These are phyloP conservation scores for Phasia obesa DNA, from an alignment of 2,888 invertebrate genomes.

Conservation along the genomic window DNA sequence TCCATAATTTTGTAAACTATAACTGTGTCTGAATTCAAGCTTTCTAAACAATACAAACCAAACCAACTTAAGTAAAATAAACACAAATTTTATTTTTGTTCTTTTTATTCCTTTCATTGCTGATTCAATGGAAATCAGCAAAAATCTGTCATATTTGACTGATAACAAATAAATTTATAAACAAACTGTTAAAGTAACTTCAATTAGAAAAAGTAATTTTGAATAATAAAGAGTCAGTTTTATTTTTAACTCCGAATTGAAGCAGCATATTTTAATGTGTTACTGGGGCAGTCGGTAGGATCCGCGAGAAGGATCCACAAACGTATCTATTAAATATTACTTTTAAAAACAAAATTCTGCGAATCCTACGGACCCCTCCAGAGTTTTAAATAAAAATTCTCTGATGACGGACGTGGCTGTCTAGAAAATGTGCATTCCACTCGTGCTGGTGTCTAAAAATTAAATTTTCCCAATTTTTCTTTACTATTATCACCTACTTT, in stretches of 20 bases:
- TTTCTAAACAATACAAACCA: too few species aligned
- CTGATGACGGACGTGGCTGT: too few species aligned
- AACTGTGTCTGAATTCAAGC: neutral
- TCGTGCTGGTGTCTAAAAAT: too few species aligned
- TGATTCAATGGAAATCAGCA: neutral
- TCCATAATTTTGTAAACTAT: neutral
- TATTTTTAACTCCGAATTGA: neutral
- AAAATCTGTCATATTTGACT: neutral
- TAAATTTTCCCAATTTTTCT: too few species aligned
- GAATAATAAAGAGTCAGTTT: neutral
- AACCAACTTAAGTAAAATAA: neutral
- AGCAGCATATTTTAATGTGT: neutral
- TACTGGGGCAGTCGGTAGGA: slow-evolving; percentile 15
- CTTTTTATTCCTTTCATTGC: neutral
- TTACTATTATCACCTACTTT: too few species aligned
- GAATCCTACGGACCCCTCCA: neutral
- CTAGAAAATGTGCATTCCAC: too few species aligned
- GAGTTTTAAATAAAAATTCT: neutral
- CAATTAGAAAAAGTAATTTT: neutral
- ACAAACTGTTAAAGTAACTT: neutral
- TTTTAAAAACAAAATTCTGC: neutral
- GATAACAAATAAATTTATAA: slow-evolving; percentile 10
- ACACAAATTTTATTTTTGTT: neutral
- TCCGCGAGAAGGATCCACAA: slow-evolving; percentile 6
- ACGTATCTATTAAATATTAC: too few species aligned